Base-by-base conservation (phyloP, 2,888 invertebrate species). In the Melanostoma scalare region DNA sequence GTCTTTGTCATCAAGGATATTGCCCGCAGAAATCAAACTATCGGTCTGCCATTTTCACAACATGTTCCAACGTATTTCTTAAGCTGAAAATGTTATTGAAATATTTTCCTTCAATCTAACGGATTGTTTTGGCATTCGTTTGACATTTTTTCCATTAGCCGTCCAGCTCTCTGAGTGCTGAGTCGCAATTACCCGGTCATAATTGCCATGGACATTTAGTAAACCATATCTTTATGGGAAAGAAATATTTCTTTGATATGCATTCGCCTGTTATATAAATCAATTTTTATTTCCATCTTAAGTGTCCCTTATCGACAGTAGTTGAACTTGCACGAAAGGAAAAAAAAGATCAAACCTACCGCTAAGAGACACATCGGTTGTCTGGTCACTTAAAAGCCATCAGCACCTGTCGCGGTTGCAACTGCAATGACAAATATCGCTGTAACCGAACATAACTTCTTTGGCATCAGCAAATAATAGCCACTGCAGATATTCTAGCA, bases 381-480 rank as follows among this genome's bases (percentile, higher is more conserved):
- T 31, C 4, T 38, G 38, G 38, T 48, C 33, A 56, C 46, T 74
- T 20, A 48, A 56, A 40, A 2, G 10, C 75, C 56, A 63, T 60
- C 68, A 44, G 36, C 58, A 76, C 60, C 69, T 68, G 68, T 68
- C 46, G 6, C 36, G 8, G 30, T 69, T 8, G 1, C 44, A 33
- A 36, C 42, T 44, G 10, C n/a, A 44, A 53, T 68, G 75, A 68
- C 44, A 76, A 76, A 76, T 68, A 8, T 35, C 55, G 20, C 38
- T 48, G 61, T 76, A 76, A 69, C 42, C 61, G 53, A 10, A 60
- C 33, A 76, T 61, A 60, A 76, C 55, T 69, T 69, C 61, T 50
- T n/a, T 55, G 10, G 20, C 36, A 9, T 48, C 31, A 42, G 48
- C 48, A 1, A 61, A 20, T 20, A 46, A 35, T 33, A 3, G 44